Base-by-base conservation (phyloP, 1,140 invertebrate genomes). In the Drosophila sp. region DNA sequence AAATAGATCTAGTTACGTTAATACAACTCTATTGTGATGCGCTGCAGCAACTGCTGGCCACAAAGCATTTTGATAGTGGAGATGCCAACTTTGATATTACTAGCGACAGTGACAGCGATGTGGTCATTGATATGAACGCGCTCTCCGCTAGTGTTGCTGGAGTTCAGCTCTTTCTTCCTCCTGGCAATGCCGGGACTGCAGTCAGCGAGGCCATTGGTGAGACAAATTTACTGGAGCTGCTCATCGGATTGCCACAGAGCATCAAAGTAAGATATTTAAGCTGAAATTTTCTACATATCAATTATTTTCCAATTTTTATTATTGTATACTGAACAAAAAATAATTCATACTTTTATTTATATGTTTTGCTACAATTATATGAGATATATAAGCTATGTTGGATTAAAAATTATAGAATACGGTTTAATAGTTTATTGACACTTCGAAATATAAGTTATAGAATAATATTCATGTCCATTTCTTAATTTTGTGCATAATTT, bases 1-100 rank as follows among this genome's bases (percentile, higher is more conserved):
- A 95, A 92, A 93, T 95, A 72, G 94, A 95, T 73, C 91, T 94
- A 46, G 89, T 92, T 53, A 93, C 93, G 27, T 91, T 94, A 46
- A 92, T 94, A 45, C 93, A 94, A 80, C 93, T 93, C 53, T 94
- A 93, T 86, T 77, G 84, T 93, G 92, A 92, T 92, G 91, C 77
- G 34, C 74, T 92, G 38, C 77, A 82, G 65, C 69, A 80, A 59
- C 65, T 92, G 18, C 43, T 92, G 64, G 89, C 72, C 43, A 92
- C 91, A 4, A 84, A 72, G 9, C 74, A 91, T 34, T 92, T 92
- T 51, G 80, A 77, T 6, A 78, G 76, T 57, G 72, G 67, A 38
- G 77, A 48, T 27, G 78, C 72, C n/a, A 81, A 61, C 32, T 91
- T 91, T 32, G 89, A 91, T 38, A 91, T 91, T 45, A 69, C 74